Base-by-base conservation (phyloP, 1,140 invertebrate species). In the Drosophila serrata region DNA sequence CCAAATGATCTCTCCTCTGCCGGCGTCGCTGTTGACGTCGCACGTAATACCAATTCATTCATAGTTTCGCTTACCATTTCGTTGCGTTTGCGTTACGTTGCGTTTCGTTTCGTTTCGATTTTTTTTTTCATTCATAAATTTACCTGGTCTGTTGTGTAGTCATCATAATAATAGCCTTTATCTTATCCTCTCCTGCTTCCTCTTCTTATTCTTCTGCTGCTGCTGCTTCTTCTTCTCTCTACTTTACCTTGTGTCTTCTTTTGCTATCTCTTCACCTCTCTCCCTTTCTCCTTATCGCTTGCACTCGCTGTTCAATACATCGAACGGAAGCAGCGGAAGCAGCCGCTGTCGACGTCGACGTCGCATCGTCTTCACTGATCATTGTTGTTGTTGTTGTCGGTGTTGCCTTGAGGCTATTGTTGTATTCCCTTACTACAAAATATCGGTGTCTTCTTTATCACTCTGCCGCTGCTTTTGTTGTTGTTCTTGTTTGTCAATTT, bases 11-110 rank as follows among this genome's bases (percentile, higher is more conserved):
- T 82, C 70, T 75, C 56, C 70, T 75, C 56, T 57, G 19, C 63
- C 37, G 37, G 22, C 62, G 31, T 76, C 73, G 29, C 56, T 33
- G 51, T 51, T 59, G 33, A 33, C 72, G 70, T 69, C 61, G 68
- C 88, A 91, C 90, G 90, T 91, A 91, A 91, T 85, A 80, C 81
- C 87, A 81, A 84, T 91, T 91, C 90, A 91, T 90, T 91, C 90
- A 91, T 90, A 69, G 76, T 46, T 69, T 58, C 46, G 57, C 49
- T 40, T 46, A 60, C 55, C 74, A 51, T 29, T 35, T 39, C 31
- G 43, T 55, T 40, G 45, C 46, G 42, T 55, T 55, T 64, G 57
- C 60, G 75, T 45, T 45, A 15, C 33, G 42, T 53, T 33, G 31
- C 46, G 46, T 53, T 64, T 58, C 61, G 75, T 91, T 84, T 58